These are phyloP conservation scores for Chrysolina americana DNA, from an alignment of 2,888 invertebrate species.

Conservation along the genomic window DNA sequence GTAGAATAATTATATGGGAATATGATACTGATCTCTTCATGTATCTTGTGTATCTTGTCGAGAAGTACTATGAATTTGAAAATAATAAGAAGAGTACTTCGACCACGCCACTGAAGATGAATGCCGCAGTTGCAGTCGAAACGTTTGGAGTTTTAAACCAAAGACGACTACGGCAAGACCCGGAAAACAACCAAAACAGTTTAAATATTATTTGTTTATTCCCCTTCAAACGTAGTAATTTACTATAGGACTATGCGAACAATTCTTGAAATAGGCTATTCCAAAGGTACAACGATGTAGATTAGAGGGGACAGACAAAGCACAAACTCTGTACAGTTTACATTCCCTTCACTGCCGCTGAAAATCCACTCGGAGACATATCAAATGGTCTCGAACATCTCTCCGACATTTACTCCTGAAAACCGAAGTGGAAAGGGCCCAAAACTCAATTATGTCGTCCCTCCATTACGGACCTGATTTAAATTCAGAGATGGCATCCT, in stretches of 20 bases:
- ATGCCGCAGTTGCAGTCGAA: no score
- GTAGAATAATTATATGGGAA: no score
- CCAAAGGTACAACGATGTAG: constrained; percentile 30
- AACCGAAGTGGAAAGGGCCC: constrained; percentile 50
- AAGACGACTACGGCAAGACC: no score
- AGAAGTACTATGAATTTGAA: no score
- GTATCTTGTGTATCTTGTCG: no score
- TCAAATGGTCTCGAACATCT: constrained; percentile 49
- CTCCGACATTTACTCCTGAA: constrained; percentile 46
- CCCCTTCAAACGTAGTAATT: no score
- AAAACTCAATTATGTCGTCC: constrained; percentile 64
- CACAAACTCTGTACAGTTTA: constrained; percentile 21
- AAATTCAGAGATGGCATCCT: constrained; percentile 59
- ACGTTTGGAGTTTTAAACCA: no score
- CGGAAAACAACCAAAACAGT: no score
- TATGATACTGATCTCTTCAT: no score
- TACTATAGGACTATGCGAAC: constrained; percentile 17
- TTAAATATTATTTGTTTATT: no score
- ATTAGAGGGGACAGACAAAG: constrained; percentile 37
- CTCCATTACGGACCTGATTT: constrained; percentile 62
- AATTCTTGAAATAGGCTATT: constrained; percentile 34
- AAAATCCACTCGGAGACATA: constrained; percentile 44
- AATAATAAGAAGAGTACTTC: no score
- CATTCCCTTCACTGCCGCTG: constrained; percentile 29
- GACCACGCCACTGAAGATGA: no score